These are phyloP conservation scores for Chrysina gloriosa DNA, from an alignment of 2,888 invertebrate genomes.

Conservation along the genomic window DNA sequence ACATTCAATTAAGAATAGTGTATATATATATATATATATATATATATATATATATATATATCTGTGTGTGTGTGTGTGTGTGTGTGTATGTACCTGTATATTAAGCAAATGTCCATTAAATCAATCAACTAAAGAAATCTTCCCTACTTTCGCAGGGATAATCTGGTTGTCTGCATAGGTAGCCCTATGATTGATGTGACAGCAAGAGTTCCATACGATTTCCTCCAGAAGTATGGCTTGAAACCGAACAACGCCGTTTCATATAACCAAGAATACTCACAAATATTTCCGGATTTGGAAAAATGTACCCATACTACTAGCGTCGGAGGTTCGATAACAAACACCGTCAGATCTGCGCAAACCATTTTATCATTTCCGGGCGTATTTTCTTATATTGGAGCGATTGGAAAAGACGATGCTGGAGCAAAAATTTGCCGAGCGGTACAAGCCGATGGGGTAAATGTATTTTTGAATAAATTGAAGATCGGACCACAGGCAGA, in stretches of 20 bases:
- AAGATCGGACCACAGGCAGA: slow-evolving; percentile 47
- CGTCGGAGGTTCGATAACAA: slow-evolving; percentile 53
- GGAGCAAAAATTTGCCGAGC: slow-evolving; percentile 46
- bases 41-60: too few relatives aligned
- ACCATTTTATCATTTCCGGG: slow-evolving; percentile 40
- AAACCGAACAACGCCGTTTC: slow-evolving; percentile 48
- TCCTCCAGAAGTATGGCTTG: slow-evolving; percentile 49
- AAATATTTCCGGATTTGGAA: slow-evolving; percentile 21
- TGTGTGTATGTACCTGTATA: background rate
- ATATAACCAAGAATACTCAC: slow-evolving; percentile 10
- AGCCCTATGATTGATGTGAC: slow-evolving; percentile 52
- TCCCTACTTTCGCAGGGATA: slow-evolving; percentile 23
- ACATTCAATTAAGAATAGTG: too few relatives aligned
- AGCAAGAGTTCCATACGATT: slow-evolving; percentile 47
- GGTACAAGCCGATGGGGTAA: slow-evolving; percentile 46
- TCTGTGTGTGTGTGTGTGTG: too few relatives aligned
- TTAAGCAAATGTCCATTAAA: background rate
- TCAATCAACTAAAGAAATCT: background rate
- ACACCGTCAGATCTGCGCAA: slow-evolving; percentile 49
- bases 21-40: too few relatives aligned
- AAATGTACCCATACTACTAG: slow-evolving; percentile 39
- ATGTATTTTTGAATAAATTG: slow-evolving; percentile 44
- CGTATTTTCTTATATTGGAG: slow-evolving; percentile 47
- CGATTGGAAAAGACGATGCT: slow-evolving; percentile 49
- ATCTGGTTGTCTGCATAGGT: slow-evolving; percentile 46